Evolutionary conservation across 2,888 invertebrate species (phyloP).

Genomic region (Chaetoderma sp.): DNA sequence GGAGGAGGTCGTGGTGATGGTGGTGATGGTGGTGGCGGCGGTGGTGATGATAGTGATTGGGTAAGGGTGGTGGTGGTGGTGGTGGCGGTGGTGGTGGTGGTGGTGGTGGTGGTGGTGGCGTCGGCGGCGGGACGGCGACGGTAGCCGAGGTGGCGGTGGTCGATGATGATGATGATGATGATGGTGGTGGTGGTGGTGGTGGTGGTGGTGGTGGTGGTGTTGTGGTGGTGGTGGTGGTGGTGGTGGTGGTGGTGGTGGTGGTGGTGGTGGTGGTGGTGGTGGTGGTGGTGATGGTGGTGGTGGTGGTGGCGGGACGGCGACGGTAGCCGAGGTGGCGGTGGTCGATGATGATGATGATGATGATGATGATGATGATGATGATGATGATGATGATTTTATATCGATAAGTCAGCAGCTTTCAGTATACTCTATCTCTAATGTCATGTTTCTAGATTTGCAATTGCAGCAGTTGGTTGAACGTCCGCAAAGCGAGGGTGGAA

Average conservation of each 20-base stretch:
- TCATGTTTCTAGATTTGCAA: too few relatives aligned
- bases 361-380: too few relatives aligned
- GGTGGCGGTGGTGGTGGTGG: background rate
- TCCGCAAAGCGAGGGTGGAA: too few relatives aligned
- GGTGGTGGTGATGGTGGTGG: background rate
- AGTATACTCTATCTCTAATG: too few relatives aligned
- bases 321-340: background rate
- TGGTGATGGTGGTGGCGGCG: background rate
- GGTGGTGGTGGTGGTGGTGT: background rate
- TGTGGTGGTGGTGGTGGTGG: background rate
- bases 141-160: background rate
- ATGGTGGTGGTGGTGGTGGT: background rate
- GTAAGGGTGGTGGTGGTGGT: background rate
- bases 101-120: background rate
- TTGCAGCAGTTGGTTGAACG: too few relatives aligned
- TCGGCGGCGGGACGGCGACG: background rate
- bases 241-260: background rate
- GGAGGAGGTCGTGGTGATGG: background rate
- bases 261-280: background rate
- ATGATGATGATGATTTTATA: too few relatives aligned
- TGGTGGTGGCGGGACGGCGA: too few relatives aligned
- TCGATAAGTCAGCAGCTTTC: too few relatives aligned
- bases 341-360: background rate
- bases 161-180: background rate
- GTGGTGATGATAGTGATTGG: background rate